Conservation (phyloP, 2,888 invertebrate species). For the Orchestes rusci region DNA sequence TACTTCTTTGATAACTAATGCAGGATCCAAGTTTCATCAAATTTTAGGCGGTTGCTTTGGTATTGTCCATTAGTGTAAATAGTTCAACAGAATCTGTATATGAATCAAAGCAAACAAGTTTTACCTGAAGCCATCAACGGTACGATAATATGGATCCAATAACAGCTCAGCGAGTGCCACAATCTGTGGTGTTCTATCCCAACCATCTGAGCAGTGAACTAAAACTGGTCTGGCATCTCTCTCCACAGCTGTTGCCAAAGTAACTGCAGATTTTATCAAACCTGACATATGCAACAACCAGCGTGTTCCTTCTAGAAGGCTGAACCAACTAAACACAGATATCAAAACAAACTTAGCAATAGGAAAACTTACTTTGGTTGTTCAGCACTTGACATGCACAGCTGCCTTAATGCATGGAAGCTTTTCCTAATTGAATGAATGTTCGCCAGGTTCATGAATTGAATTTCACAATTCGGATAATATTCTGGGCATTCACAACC, state of each 20-base stretch:
- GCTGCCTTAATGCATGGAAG: conserved; percentile 76
- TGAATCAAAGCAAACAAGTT: background rate
- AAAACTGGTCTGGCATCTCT: conserved; percentile 81
- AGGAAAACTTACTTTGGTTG: conserved; percentile 60
- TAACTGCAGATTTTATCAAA: conserved; percentile 71
- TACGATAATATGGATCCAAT: conserved; percentile 91
- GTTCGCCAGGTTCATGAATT: conserved; percentile 96
- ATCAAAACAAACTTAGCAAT: background rate
- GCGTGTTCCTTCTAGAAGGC: conserved; percentile 77
- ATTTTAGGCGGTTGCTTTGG: no score
- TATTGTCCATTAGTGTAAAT: no score
- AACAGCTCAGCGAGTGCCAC: conserved; percentile 87
- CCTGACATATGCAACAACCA: conserved; percentile 90
- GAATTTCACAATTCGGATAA: conserved; percentile 90
- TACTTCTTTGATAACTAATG: no score
- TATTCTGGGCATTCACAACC: conserved; percentile 95
- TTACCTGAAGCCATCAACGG: conserved; percentile 62
- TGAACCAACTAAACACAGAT: conserved; percentile 71
- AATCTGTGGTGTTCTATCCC: conserved; percentile 98
- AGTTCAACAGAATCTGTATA: no score
- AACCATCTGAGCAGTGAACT: conserved; percentile 97
- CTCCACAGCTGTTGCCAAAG: conserved; percentile 73
- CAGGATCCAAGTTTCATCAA: no score
- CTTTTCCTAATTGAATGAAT: conserved; percentile 93
- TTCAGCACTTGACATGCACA: conserved; percentile 72